Conservation (phyloP, 2,113 vertebrate genomes). For the Panthera uncia region DNA sequence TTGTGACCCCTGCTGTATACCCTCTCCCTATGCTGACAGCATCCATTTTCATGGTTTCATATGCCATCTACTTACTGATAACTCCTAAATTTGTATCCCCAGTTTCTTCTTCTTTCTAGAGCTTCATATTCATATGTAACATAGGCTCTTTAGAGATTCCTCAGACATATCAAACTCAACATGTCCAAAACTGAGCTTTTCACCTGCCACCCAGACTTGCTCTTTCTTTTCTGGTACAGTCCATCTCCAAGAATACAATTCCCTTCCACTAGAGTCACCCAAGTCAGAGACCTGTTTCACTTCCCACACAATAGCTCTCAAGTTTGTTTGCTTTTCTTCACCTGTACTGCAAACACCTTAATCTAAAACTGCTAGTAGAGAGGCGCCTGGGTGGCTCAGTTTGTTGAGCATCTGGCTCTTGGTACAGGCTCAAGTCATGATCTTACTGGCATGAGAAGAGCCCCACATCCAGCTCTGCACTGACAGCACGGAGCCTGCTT, state of each 20-base stretch:
- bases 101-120: slow-evolving; percentile 24
- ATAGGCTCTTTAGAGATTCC: not conserved
- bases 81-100: slow-evolving; percentile 10
- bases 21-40: not conserved
- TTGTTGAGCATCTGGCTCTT: too few species aligned
- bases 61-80: slow-evolving; percentile 1
- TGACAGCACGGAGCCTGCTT: too few species aligned
- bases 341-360: not conserved
- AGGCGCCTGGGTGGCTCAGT: too few species aligned
- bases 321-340: not conserved
- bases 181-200: not conserved
- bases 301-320: not conserved
- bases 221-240: not conserved
- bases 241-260: not conserved
- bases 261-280: not conserved
- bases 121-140: slow-evolving; percentile 8
- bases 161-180: slow-evolving; percentile 19
- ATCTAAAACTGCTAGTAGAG: not conserved
- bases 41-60: not conserved
- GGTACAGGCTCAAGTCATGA: too few species aligned
- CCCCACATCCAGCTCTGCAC: too few species aligned
- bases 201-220: not conserved
- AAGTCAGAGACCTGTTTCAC: not conserved
- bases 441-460: too few species aligned
- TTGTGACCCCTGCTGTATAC: not conserved